Evolutionary conservation across 2,113 vertebrate species (phyloP).

Genomic region (Mesocricetus auratus): DNA sequence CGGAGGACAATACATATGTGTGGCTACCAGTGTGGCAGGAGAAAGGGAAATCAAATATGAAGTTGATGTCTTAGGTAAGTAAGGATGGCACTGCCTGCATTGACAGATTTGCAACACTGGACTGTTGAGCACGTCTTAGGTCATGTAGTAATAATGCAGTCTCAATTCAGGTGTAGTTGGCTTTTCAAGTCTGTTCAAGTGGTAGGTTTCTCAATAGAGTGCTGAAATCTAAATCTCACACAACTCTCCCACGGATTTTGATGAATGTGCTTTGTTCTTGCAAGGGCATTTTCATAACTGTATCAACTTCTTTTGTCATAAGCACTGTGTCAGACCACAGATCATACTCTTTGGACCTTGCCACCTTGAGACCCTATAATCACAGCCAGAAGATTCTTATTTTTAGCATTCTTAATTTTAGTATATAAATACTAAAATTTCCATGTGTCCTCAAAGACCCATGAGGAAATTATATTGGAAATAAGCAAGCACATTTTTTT

Average conservation of each 20-base stretch:
- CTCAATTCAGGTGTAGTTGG: neutral
- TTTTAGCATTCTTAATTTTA: too few relatives aligned
- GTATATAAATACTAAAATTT: too few relatives aligned
- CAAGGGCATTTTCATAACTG: neutral
- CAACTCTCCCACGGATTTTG: neutral
- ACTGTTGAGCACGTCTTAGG: neutral
- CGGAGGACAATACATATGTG: slow-evolving; percentile 92
- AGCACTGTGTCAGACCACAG: neutral
- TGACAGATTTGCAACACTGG: neutral
- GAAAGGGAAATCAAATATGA: slow-evolving; percentile 95
- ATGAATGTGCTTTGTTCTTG: neutral
- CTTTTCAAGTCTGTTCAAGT: neutral
- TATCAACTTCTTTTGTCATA: neutral
- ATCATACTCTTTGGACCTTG: neutral
- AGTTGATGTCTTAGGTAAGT: slow-evolving; percentile 93
- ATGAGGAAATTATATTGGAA: too few relatives aligned
- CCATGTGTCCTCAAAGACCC: too few relatives aligned
- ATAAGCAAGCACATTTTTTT: too few relatives aligned
- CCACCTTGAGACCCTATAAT: neutral
- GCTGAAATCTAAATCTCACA: neutral
- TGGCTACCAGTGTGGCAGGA: slow-evolving; percentile 96
- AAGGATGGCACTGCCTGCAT: neutral
- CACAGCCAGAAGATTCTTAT: neutral
- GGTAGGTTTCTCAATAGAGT: neutral
- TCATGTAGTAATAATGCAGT: neutral